Base-by-base conservation (phyloP, 2,888 invertebrate genomes). In the Conops quadrifasciatus region DNA sequence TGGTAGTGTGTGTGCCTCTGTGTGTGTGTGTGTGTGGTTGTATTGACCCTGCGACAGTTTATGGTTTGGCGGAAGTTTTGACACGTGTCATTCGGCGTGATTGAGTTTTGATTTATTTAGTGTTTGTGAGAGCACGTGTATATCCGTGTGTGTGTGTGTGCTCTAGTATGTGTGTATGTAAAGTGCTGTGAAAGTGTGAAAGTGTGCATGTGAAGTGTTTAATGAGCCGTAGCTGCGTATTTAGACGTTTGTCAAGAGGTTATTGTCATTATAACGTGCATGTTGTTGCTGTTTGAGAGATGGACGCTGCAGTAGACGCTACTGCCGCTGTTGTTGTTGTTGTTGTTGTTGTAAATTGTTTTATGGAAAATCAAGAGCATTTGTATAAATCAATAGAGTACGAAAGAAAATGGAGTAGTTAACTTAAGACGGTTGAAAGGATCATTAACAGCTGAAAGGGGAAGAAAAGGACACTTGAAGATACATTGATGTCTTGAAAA, bases 91-190 rank as follows among this genome's bases (percentile, higher is more conserved):
- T 36, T 36, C 75, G 71, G 69, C 30, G 62, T 82, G 80, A 80
- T 82, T 83, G 82, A 80, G 79, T 79, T 82, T 79, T 82, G 81
- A 82, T 81, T 82, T 81, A 81, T 79, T 77, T 67, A 72, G 66
- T 70, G 43, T 56, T 47, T 26, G 65, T 47, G 60, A 70, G 66
- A 66, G 59, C 62, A 36, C 36, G 36, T 36, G 36, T 36, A 9
- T 9, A 36, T 9, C 9, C 9, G 36, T 4, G 36, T 7, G 36
- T 36, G 36, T 36, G 4, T 36, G 36, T 36, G 36, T 36, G 36
- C 36, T 36, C n/a, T n/a, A n/a, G n/a, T n/a, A n/a, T n/a, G n/a
- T n/a, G n/a, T 36, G 36, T 9, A 36, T 36, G 36, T 36, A 9
- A 7, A 36, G 9, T 4, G 36, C 36, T 36, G 36, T 9, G 36